Evolutionary conservation across 2,797 vertebrate genomes (phyloP).

Genomic region (Ctenosaura bakeri): DNA sequence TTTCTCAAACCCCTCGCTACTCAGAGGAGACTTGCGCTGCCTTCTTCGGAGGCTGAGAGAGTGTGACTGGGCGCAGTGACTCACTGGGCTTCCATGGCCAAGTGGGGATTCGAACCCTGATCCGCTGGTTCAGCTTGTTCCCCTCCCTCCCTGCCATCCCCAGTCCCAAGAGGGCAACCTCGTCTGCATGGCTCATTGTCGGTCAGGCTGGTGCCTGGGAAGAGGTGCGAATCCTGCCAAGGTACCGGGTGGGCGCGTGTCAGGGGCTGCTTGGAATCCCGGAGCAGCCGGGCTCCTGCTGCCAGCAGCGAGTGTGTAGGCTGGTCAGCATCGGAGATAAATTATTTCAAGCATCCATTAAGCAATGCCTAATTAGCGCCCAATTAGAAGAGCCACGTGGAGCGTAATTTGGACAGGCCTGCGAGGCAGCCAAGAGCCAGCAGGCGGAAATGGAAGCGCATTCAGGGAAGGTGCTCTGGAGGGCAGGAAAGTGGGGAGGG

Average conservation of each 20-base stretch:
- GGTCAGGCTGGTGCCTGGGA: neutral
- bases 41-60: constrained; percentile 57
- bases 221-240: neutral
- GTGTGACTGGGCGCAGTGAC: no score
- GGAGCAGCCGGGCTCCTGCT: constrained; percentile 68
- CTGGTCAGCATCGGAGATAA: constrained; percentile 83
- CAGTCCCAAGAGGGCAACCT: no score
- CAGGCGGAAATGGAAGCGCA: constrained; percentile 48
- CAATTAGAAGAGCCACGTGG: constrained; percentile 82
- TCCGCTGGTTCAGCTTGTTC: neutral
- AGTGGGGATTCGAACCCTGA: no score
- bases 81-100: no score
- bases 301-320: constrained; percentile 58
- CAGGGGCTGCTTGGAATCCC: constrained; percentile 79
- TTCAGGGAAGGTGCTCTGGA: neutral
- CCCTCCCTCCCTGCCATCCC: no score
- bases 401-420: constrained; percentile 77
- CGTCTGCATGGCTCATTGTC: no score
- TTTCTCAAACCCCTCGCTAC: no score
- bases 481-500: neutral
- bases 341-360: constrained; percentile 86
- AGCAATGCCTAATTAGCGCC: constrained; percentile 86
- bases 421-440: constrained; percentile 44
- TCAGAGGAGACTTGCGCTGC: neutral
- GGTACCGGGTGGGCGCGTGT: no score